Percentiles rank a stretch among this genome's conserved stretches.
phyloP scores from a whole-genome alignment of 2,888 invertebrate genomes.

The Automeris io region DNA sequence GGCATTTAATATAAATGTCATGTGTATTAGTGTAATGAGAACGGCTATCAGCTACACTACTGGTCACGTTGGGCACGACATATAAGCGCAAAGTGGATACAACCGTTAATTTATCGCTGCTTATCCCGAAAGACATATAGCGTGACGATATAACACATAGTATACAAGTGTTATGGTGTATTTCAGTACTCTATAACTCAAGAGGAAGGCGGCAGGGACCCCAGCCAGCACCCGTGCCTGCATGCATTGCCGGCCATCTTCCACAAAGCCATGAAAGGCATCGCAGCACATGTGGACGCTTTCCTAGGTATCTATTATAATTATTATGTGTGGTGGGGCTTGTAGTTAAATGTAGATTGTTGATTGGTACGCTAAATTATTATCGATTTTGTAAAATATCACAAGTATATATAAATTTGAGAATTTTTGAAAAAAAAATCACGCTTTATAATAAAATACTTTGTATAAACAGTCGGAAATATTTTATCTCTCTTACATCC shows the following conservation, averaged over 20 bases:
- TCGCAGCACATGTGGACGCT: constrained; percentile 95
- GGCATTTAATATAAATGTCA: no score
- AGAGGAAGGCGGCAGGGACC: constrained; percentile 86
- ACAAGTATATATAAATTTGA: no score
- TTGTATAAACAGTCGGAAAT: neutral
- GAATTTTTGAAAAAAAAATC: no score
- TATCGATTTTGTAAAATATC: no score
- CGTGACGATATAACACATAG: neutral
- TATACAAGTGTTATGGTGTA: neutral
- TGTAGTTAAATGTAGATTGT: no score
- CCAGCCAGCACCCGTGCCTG: constrained; percentile 93
- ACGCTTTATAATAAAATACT: neutral
- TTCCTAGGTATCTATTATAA: constrained; percentile 85
- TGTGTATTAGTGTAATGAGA: no score
- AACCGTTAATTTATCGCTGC: no score
- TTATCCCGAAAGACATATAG: no score
- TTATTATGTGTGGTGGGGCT: neutral
- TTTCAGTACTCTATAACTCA: constrained; percentile 88
- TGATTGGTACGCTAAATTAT: no score
- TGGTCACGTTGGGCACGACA: no score
- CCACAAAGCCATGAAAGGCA: constrained; percentile 93
- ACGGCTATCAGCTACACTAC: no score
- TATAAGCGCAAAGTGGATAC: no score
- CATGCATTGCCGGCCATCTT: constrained; percentile 91
- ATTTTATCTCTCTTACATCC: neutral